phyloP scores from a whole-genome alignment of 2,113 vertebrate species.

The Cochlearius cochlearius region DNA sequence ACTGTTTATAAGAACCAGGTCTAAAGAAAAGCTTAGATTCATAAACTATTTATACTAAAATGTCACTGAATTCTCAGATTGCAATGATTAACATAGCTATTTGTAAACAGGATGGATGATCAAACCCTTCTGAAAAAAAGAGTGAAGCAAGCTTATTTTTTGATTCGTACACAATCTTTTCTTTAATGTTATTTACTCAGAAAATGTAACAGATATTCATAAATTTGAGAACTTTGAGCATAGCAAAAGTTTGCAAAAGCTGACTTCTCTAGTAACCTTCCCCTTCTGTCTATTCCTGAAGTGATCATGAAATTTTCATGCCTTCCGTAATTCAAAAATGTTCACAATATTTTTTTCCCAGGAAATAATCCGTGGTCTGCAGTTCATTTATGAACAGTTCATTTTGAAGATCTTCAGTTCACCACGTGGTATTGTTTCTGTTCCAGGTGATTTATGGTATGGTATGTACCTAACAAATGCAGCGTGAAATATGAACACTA shows the following conservation, averaged over 20 bases:
- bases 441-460: constrained; percentile 25
- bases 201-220: neutral
- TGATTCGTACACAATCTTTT: neutral
- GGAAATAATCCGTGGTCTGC: neutral
- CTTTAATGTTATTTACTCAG: neutral
- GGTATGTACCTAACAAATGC: constrained; percentile 13
- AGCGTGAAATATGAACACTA: neutral
- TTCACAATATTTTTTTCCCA: neutral
- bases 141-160: neutral
- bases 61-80: constrained; percentile 38
- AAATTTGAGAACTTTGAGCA: neutral
- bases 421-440: neutral
- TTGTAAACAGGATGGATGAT: constrained; percentile 55
- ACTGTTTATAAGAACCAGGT: constrained; percentile 34
- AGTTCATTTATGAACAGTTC: neutral
- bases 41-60: constrained; percentile 38
- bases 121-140: constrained; percentile 6
- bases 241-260: neutral
- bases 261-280: neutral
- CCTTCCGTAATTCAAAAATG: neutral
- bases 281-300: neutral
- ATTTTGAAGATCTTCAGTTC: neutral
- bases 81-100: constrained; percentile 33
- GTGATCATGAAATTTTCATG: neutral
- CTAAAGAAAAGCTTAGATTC: constrained; percentile 1